Percentiles rank a stretch among this genome's conserved stretches.
These are phyloP conservation scores for Lamproptera curius DNA, from an alignment of 2,888 invertebrate species.

Conservation along the genomic window DNA sequence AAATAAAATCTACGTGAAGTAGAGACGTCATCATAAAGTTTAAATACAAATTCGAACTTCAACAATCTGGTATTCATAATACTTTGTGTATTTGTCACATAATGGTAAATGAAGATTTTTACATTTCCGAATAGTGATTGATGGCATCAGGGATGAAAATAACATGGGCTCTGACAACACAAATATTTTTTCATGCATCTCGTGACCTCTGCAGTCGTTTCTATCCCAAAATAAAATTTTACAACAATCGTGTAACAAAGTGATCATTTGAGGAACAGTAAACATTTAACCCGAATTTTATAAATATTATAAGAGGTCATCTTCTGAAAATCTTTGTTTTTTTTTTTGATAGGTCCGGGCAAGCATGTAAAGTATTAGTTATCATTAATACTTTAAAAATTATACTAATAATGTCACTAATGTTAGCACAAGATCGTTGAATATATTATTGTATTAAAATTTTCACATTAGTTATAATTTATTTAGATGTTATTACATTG, in stretches of 20 bases:
- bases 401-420: not conserved
- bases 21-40: not conserved
- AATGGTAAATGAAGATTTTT: no score
- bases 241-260: no score
- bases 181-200: no score
- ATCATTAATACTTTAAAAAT: not conserved
- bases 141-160: not conserved
- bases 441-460: slow-evolving; percentile 2
- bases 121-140: not conserved
- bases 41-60: not conserved
- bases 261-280: not conserved
- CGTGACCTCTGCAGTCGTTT: no score
- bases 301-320: not conserved
- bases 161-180: not conserved
- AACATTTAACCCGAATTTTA: not conserved
- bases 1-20: slow-evolving; percentile 1
- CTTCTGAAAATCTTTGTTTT: no score
- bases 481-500: slow-evolving; percentile 7
- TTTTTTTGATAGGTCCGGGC: no score
- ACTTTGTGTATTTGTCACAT: no score
- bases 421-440: slow-evolving; percentile 13
- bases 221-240: no score
- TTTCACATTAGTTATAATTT: slow-evolving; percentile 6
- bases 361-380: no score
- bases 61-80: no score